These are phyloP conservation scores for Plecotus auritus DNA, from an alignment of 2,113 vertebrate species.

Conservation along the genomic window DNA sequence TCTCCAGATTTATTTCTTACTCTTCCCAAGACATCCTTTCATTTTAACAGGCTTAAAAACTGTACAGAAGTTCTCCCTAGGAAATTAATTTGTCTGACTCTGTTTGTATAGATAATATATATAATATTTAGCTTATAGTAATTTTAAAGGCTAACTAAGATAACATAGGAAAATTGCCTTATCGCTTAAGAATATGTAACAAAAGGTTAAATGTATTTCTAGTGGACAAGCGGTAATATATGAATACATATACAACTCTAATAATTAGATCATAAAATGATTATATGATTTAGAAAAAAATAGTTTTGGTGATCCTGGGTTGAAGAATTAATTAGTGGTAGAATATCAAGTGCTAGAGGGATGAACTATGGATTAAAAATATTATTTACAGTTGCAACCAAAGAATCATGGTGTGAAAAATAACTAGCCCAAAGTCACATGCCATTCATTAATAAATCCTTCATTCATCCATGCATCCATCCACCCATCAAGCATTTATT, in stretches of 20 bases:
- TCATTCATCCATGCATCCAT: background rate
- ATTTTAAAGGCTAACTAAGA: background rate
- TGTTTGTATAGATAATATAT: background rate
- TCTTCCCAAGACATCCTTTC: background rate
- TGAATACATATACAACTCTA: background rate
- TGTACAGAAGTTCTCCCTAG: background rate
- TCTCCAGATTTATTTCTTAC: conserved; percentile 10
- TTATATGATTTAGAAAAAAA: conserved; percentile 35
- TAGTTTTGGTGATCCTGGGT: background rate
- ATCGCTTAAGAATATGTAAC: background rate
- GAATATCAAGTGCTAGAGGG: conserved; percentile 46
- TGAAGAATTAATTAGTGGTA: conserved; percentile 47
- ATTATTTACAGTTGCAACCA: background rate
- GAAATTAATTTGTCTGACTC: background rate
- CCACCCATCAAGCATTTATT: background rate
- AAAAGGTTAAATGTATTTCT: background rate
- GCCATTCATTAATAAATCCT: background rate
- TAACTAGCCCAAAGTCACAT: background rate
- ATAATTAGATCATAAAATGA: background rate
- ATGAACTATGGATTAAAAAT: conserved; percentile 23
- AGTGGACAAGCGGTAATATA: background rate
- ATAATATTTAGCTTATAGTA: background rate
- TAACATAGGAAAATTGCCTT: background rate
- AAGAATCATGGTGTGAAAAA: background rate
- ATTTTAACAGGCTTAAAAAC: background rate